Evolutionary conservation across 2,113 vertebrate species (phyloP), one percentile per base, ranked within the genome.

Genomic region (Ia io): DNA sequence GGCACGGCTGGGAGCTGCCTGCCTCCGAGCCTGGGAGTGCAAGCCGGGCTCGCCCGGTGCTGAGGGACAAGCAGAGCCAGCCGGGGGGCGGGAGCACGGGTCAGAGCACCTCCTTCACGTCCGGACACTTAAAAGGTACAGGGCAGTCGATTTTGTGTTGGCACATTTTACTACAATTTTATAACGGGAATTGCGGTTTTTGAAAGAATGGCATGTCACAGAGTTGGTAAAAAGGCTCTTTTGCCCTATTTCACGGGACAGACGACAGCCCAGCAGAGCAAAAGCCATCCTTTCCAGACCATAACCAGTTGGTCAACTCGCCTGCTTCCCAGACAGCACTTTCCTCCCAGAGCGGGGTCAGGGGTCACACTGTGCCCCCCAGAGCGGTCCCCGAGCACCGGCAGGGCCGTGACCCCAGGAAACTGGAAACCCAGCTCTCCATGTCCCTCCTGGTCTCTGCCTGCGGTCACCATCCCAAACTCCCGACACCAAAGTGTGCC

Each of bases 311-410:
- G 1, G 5, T 18, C n/a, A 14, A 35, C 30, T 35, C 37, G 28
- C 12, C 9, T 69, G 59, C 56, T n/a, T 10, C 30, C 67, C n/a
- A 6, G 17, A 37, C 37, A 1, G 70, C 40, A 12, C 42, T 10
- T 9, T 42, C 28, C 28, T 40, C 76, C 18, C 23, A 7, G 4
- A 63, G 67, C 53, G 30, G 17, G 16, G 47, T 40, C 17, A 32
- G 47, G 51, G 32, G 59, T n/a, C 82, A 53, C 2, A 9, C 5
- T 4, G 28, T 23, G 3, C 42, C 44, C 4, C 63, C 37, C 18
- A 5, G 6, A n/a, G 51, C 1, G 18, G 18, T 14, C 37, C 37
- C n/a, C 53, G 37, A n/a, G 13, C 51, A 1, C 1, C 1, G 12
- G 47, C 23, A 51, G 28, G 51, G 18, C 8, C 16, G 28, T 28